Evolutionary conservation across 2,797 vertebrate genomes (phyloP).

Genomic region (Pelobates cultripes): DNA sequence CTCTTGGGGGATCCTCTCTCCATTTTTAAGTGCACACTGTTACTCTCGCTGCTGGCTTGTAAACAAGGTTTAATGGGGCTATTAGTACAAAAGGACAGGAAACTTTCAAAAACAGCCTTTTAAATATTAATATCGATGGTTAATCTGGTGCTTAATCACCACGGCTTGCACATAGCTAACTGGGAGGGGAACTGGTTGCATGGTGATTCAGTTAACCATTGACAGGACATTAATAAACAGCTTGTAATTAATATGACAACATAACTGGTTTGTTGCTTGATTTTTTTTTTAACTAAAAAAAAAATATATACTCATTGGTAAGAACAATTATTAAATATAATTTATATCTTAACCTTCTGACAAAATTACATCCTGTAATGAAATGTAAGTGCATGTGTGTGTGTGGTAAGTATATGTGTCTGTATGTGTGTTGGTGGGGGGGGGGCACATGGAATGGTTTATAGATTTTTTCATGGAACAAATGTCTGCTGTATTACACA

Average conservation of each 20-base stretch:
- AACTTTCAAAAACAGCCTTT: slow-evolving; percentile 89
- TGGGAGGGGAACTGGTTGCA: slow-evolving; percentile 61
- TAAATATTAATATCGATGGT: slow-evolving; percentile 98
- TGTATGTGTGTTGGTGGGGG: too few species aligned
- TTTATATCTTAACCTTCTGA: too few species aligned
- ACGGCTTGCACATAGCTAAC: slow-evolving; percentile 79
- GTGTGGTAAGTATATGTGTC: too few species aligned
- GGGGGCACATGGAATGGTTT: too few species aligned
- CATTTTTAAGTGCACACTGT: slow-evolving; percentile 83
- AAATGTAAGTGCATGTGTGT: too few species aligned
- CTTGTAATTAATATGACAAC: slow-evolving; percentile 61
- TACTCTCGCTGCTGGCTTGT: slow-evolving; percentile 84
- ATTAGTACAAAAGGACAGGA: slow-evolving; percentile 97
- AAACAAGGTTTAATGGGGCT: slow-evolving; percentile 93
- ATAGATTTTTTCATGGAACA: too few species aligned
- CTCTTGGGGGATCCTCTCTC: slow-evolving; percentile 73
- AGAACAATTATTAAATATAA: too few species aligned
- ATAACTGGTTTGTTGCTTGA: slow-evolving; percentile 27
- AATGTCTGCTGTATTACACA: too few species aligned
- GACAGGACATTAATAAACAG: slow-evolving; percentile 72
- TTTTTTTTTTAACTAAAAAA: neutral
- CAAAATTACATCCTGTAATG: too few species aligned
- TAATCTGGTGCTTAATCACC: slow-evolving; percentile 99
- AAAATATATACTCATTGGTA: too few species aligned
- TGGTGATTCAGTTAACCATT: slow-evolving; percentile 67